These are phyloP conservation scores for Phalloptychus januarius DNA, from an alignment of 2,797 vertebrate genomes.

Conservation along the genomic window DNA sequence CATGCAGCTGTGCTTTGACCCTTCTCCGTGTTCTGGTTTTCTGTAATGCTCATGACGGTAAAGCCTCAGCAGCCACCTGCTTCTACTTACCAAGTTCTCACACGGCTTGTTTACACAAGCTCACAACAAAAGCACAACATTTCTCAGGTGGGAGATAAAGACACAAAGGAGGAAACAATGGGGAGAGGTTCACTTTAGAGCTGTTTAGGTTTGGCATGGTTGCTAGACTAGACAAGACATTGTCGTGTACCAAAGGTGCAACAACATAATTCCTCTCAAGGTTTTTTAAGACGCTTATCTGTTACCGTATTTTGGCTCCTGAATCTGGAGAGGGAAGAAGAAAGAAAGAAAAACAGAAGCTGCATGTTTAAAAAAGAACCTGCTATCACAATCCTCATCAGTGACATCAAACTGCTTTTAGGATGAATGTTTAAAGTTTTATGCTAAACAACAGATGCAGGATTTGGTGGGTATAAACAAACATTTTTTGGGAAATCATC, in stretches of 20 bases:
- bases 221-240: constrained; percentile 82
- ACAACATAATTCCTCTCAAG: constrained; percentile 72
- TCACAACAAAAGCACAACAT: constrained; percentile 82
- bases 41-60: constrained; percentile 78
- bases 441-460: constrained; percentile 13
- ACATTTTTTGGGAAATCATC: constrained; percentile 19
- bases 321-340: constrained; percentile 41
- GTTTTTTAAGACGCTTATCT: constrained; percentile 52
- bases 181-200: constrained; percentile 57
- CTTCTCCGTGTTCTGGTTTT: constrained; percentile 68
- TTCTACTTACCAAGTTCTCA: constrained; percentile 76
- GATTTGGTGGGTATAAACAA: constrained; percentile 29
- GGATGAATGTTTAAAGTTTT: constrained; percentile 33
- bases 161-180: constrained; percentile 66
- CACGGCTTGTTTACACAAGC: constrained; percentile 81
- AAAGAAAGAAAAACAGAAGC: constrained; percentile 60
- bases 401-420: constrained; percentile 43
- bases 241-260: constrained; percentile 59
- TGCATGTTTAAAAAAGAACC: constrained; percentile 28
- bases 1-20: constrained; percentile 72
- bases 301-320: constrained; percentile 74
- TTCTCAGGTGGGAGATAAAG: constrained; percentile 78
- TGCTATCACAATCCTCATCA: constrained; percentile 46
- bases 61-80: constrained; percentile 80
- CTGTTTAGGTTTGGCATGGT: constrained; percentile 79